Percentiles rank a stretch among this genome's conserved stretches.
Conservation (phyloP, 2,888 invertebrate genomes). For the Argyresthia albistria region DNA sequence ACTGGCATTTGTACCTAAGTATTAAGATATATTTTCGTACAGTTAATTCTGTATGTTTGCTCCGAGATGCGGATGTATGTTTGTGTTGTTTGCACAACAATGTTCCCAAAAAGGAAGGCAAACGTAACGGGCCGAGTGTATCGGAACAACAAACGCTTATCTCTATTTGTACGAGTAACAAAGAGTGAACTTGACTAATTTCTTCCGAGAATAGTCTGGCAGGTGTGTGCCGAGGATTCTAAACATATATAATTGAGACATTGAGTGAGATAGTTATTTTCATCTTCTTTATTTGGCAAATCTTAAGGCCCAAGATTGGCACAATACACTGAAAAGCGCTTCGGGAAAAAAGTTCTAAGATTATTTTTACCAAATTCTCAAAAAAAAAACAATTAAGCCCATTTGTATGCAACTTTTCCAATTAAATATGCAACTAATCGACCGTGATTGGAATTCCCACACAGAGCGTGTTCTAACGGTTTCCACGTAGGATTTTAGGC, state of each 20-base stretch:
- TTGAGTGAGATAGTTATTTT: no score
- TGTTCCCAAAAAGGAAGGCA: conserved; percentile 29
- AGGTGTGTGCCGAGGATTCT: background rate
- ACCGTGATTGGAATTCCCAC: background rate
- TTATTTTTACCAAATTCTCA: no score
- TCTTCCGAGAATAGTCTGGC: background rate
- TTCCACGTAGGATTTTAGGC: background rate
- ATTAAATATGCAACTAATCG: no score
- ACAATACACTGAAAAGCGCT: no score
- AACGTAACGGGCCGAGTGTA: conserved; percentile 28
- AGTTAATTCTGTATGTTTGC: background rate
- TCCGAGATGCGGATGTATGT: conserved; percentile 8
- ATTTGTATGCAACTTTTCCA: no score
- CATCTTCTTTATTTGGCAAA: no score
- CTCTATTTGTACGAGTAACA: conserved; percentile 1
- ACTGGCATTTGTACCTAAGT: no score
- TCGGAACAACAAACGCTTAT: conserved; percentile 7
- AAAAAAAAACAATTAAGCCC: no score
- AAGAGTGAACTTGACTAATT: conserved; percentile 6
- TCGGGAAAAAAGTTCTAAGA: no score
- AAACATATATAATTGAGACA: no score
- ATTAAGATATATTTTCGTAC: background rate
- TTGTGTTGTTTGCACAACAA: conserved; percentile 25
- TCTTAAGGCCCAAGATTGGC: no score
- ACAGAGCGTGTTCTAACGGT: background rate